phyloP scores from a whole-genome alignment of 2,113 vertebrate genomes.

The Ictidomys tridecemlineatus region DNA sequence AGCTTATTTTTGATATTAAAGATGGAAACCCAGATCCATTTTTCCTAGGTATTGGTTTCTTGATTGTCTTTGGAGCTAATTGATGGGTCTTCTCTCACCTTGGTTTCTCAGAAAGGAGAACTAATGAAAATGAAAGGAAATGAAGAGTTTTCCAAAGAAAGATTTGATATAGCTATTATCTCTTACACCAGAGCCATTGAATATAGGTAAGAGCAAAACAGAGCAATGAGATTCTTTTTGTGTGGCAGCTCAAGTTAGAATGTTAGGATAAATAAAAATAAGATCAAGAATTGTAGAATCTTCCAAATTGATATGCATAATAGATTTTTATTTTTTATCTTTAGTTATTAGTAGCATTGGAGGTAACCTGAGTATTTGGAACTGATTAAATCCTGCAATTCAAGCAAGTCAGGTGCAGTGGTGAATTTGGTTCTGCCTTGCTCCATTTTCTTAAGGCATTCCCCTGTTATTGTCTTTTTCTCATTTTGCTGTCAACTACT shows the following conservation, averaged over 20 bases:
- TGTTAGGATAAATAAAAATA: neutral
- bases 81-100: constrained; percentile 44
- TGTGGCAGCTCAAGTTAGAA: neutral
- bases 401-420: neutral
- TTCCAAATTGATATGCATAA: neutral
- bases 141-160: constrained; percentile 89
- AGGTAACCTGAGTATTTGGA: neutral
- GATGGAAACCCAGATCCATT: neutral
- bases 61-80: constrained; percentile 55
- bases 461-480: neutral
- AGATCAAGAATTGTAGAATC: neutral
- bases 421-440: neutral
- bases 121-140: too few species aligned
- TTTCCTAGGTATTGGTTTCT: neutral
- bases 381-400: neutral
- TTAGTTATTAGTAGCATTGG: neutral
- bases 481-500: neutral
- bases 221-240: neutral
- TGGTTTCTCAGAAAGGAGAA: constrained; percentile 91
- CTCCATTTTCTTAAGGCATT: neutral
- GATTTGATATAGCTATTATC: constrained; percentile 89
- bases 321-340: neutral
- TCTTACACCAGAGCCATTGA: constrained; percentile 94
- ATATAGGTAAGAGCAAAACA: constrained; percentile 88
- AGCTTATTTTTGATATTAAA: constrained; percentile 16